Evolutionary conservation across 2,888 invertebrate genomes (phyloP).

Genomic region (Tillus elongatus): DNA sequence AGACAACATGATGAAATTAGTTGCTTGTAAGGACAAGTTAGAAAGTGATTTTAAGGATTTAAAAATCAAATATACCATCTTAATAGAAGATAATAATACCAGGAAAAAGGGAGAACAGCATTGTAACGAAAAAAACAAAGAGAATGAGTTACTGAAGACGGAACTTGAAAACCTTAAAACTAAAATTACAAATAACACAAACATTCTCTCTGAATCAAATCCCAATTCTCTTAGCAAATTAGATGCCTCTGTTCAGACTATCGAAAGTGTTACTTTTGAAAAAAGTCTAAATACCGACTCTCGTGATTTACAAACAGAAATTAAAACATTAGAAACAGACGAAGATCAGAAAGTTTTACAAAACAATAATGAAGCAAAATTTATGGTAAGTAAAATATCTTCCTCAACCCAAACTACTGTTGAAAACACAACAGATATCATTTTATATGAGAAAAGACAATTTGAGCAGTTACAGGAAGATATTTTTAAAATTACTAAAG

Average conservation of each 20-base stretch:
- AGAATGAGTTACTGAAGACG: not conserved
- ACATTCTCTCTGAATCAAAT: too few relatives aligned
- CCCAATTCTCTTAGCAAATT: too few relatives aligned
- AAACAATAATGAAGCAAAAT: not conserved
- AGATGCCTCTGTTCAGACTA: too few relatives aligned
- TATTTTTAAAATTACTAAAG: slow-evolving; percentile 46
- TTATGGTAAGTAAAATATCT: not conserved
- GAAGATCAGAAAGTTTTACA: not conserved
- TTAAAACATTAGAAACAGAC: not conserved
- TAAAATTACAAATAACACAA: not conserved
- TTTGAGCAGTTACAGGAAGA: not conserved
- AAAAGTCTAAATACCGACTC: too few relatives aligned
- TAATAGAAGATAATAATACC: slow-evolving; percentile 50
- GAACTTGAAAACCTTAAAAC: not conserved
- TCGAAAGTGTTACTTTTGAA: too few relatives aligned
- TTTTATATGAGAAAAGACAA: too few relatives aligned
- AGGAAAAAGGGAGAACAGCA: not conserved
- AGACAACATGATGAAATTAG: slow-evolving; percentile 35
- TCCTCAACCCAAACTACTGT: not conserved
- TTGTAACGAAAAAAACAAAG: not conserved
- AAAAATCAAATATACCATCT: slow-evolving; percentile 43
- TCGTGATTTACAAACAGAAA: too few relatives aligned
- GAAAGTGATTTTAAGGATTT: slow-evolving; percentile 33
- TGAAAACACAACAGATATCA: not conserved
- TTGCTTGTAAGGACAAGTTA: slow-evolving; percentile 35